Evolutionary conservation across 2,797 vertebrate genomes (phyloP).

Genomic region (Cynodonichthys magdalenae): DNA sequence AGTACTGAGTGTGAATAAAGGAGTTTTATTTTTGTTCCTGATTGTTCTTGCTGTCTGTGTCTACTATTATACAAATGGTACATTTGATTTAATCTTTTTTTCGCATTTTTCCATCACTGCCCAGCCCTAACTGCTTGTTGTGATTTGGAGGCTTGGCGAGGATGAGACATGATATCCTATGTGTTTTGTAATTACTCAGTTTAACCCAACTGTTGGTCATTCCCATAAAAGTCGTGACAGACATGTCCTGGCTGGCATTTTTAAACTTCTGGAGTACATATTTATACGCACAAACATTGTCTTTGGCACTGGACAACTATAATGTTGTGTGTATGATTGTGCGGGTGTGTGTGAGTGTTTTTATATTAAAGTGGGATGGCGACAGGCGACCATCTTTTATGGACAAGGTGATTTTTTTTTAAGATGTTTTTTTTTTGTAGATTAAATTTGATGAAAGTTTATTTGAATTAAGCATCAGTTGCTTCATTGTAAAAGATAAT

Average conservation of each 20-base stretch:
- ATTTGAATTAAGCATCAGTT: neutral
- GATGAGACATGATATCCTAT: slow-evolving; percentile 44
- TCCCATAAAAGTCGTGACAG: slow-evolving; percentile 59
- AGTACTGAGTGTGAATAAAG: slow-evolving; percentile 13
- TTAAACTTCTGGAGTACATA: slow-evolving; percentile 57
- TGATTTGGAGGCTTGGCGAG: slow-evolving; percentile 42
- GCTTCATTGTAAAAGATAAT: neutral
- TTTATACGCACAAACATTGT: slow-evolving; percentile 62
- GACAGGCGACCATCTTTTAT: neutral
- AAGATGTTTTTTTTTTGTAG: neutral
- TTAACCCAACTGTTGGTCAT: slow-evolving; percentile 60
- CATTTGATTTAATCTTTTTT: slow-evolving; percentile 24
- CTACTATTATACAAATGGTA: slow-evolving; percentile 22
- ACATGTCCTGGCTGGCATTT: slow-evolving; percentile 46
- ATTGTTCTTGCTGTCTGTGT: slow-evolving; percentile 7
- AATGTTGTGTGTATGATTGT: slow-evolving; percentile 30
- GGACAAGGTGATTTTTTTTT: neutral
- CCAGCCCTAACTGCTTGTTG: slow-evolving; percentile 31
- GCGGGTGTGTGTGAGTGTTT: slow-evolving; percentile 21
- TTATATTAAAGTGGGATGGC: neutral
- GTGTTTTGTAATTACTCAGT: slow-evolving; percentile 53
- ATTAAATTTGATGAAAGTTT: neutral
- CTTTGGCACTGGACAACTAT: slow-evolving; percentile 59
- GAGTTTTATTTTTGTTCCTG: neutral
- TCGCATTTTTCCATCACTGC: slow-evolving; percentile 25